Conservation (phyloP, 2,888 invertebrate genomes). For the Tribolium freemani region DNA sequence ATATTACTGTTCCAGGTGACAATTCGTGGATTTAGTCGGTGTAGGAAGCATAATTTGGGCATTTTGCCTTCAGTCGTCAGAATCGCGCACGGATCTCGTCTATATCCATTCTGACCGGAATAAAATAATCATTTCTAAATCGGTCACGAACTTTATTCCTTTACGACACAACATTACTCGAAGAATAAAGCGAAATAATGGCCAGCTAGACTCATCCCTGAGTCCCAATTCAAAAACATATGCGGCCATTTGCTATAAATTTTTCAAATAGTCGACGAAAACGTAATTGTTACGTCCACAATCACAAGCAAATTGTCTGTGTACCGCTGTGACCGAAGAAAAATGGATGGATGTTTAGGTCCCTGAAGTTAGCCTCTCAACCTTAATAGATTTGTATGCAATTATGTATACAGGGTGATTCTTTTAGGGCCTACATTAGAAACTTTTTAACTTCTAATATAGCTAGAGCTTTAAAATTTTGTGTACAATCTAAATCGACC, state of each 20-base stretch:
- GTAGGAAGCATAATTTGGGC: neutral
- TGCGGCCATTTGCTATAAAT: slow-evolving; percentile 27
- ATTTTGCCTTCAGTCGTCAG: neutral
- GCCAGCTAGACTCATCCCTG: slow-evolving; percentile 24
- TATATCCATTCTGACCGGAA: slow-evolving; percentile 11
- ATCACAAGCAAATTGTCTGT: neutral
- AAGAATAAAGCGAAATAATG: slow-evolving; percentile 38
- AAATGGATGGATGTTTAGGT: neutral
- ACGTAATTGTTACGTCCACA: slow-evolving; percentile 26
- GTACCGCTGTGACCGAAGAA: neutral
- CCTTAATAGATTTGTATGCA: too few species aligned
- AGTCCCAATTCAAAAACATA: slow-evolving; percentile 36
- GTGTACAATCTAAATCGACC: too few species aligned
- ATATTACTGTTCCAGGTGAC: too few species aligned
- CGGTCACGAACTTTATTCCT: slow-evolving; percentile 44
- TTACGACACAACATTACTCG: slow-evolving; percentile 42
- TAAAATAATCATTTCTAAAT: slow-evolving; percentile 44
- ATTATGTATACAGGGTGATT: too few species aligned
- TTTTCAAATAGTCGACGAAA: slow-evolving; percentile 31
- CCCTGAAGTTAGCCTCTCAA: too few species aligned
- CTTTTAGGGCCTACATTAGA: too few species aligned
- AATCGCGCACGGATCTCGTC: neutral
- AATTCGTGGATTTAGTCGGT: neutral
- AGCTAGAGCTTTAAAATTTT: too few species aligned
- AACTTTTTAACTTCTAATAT: too few species aligned